phyloP scores from a whole-genome alignment of 2,113 vertebrate genomes.

The Plestiodon gilberti region DNA sequence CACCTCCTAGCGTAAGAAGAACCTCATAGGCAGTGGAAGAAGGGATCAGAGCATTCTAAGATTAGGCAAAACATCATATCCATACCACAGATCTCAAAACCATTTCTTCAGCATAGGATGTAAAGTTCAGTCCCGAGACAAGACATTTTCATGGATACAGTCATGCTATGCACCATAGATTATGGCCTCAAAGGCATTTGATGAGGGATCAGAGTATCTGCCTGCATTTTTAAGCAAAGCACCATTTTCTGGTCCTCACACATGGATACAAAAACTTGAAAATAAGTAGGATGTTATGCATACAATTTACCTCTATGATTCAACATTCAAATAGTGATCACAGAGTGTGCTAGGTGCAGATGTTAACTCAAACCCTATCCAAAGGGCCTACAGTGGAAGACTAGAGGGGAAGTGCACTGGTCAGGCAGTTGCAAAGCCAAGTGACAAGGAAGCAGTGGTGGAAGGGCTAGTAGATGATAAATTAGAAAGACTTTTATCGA shows the following conservation, averaged over 20 bases:
- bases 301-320: background rate
- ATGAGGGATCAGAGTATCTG: too few species aligned
- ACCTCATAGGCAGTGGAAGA: constrained; percentile 39
- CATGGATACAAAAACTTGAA: background rate
- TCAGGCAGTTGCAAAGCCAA: too few species aligned
- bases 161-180: background rate
- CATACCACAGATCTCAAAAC: constrained; percentile 30
- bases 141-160: background rate
- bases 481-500: background rate
- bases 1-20: constrained; percentile 42
- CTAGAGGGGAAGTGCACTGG: background rate
- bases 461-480: background rate
- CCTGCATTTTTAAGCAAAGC: background rate
- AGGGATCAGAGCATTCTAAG: constrained; percentile 38
- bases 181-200: background rate
- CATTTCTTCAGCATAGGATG: background rate
- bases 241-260: background rate
- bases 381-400: too few species aligned
- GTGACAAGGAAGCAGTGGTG: background rate
- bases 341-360: background rate
- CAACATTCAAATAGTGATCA: background rate
- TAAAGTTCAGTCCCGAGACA: background rate
- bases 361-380: too few species aligned
- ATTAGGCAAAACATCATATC: constrained; percentile 56
- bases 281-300: background rate